Evolutionary conservation across 2,797 vertebrate species (phyloP), one percentile per base, ranked within the genome.

Genomic region (Iguana delicatissima): DNA sequence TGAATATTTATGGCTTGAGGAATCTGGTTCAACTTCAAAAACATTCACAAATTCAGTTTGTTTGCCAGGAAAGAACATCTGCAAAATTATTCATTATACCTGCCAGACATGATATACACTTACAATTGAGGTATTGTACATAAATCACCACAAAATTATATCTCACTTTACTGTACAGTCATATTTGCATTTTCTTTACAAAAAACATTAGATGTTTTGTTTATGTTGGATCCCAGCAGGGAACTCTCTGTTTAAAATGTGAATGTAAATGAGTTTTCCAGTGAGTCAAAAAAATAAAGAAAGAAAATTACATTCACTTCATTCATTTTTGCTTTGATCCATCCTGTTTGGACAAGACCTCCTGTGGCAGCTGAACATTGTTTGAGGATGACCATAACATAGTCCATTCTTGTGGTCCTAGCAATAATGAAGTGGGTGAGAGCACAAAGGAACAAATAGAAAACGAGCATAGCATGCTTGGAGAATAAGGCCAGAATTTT

Each of bases 21-120:
- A 91, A 91, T 84, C 59, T 35, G 32, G 67, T 87, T 69, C 72
- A 57, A 42, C 7, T 26, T 94, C 52, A 87, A 92, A 90, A 93
- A 90, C 26, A 88, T 73, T 42, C 79, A 93, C 79, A 92, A 92
- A 29, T 26, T 81, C n/a, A 59, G 0, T 2, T 72, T 84, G 24
- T 91, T 86, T 92, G 76, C 90, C 91, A 77, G 12, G 55, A 64
- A 59, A 73, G 86, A 85, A 91, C 86, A 64, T 55, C 59, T 46
- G 52, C 86, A 84, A 88, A 77, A 90, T 94, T 92, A 91, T 90
- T 93, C 14, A 89, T 90, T 92, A 91, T 88, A 83, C 82, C 89
- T 87, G 73, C 91, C 84, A 94, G 89, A 94, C 79, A 88, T 1
- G 4, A 92, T 55, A 32, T 80, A 80, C 38, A 32, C 76, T 93